Evolutionary conservation across 2,113 vertebrate species (phyloP), one percentile per base, ranked within the genome.

Genomic region (Heterotilapia buettikoferi): DNA sequence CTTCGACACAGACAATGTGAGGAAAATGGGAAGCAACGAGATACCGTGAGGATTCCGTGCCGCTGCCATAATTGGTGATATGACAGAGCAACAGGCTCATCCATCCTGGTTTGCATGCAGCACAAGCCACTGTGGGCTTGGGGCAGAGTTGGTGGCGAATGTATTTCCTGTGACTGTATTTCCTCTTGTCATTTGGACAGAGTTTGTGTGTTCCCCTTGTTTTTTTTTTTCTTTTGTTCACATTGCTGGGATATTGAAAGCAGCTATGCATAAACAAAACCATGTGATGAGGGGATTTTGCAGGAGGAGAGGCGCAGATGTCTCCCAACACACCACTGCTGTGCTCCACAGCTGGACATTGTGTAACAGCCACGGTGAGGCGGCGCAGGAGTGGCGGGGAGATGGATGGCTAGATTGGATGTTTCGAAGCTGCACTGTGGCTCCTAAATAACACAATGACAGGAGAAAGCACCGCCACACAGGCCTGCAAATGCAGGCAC

Each of bases 171-270:
- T 96, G 95, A 95, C 94, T 96, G 85, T 92, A 91, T 95, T 96
- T 96, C 95, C 95, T 96, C 91, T 94, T 96, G 94, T 96, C 93
- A 95, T 96, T 96, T 94, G 94, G 90, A 96, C 83, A 83, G 78
- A 92, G 89, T 94, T 92, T 93, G 91, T 94, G 90, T 94, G 88
- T 96, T 94, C 90, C 85, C 83, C 43, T 18, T 31, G 6, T 29
- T 26, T 73, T 2, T 2, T 71, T 24, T 43, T 26, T 8, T 16
- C 16, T 45, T 73, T 43, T 73, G 38, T 47, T 26, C 57, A 82
- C 86, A 93, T 93, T 88, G 86, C 90, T 88, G 86, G 88, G 88
- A 95, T 95, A 93, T 94, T 94, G 88, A 95, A 94, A 94, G 93
- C 89, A 84, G 59, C 91, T 90, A 87, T 36, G 66, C 87, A 92